Percentiles rank a stretch among this genome's conserved stretches.
Conservation (phyloP, 2,113 vertebrate genomes). For the Oxyruncus cristatus region DNA sequence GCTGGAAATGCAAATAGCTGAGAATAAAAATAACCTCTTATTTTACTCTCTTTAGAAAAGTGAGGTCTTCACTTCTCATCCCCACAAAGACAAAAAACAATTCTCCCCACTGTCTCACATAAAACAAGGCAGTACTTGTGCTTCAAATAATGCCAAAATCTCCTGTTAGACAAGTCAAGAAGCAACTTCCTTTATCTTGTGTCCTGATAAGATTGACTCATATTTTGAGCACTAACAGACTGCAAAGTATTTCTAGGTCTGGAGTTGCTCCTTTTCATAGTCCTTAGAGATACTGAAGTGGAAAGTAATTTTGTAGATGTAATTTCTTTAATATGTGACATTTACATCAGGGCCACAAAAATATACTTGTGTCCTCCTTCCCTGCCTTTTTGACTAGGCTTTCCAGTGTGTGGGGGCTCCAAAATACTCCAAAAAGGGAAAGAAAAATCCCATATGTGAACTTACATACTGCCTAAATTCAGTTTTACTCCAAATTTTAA, state of each 20-base stretch:
- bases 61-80: neutral
- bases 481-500: neutral
- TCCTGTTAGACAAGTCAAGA: neutral
- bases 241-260: neutral
- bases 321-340: constrained; percentile 65
- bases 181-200: neutral
- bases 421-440: neutral
- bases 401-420: constrained; percentile 16
- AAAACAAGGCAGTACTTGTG: neutral
- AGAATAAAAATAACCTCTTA: neutral
- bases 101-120: fast-evolving
- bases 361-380: neutral
- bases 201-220: neutral
- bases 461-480: constrained; percentile 31
- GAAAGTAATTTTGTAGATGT: constrained; percentile 53
- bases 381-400: neutral
- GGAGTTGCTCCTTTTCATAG: neutral
- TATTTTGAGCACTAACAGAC: neutral
- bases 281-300: neutral
- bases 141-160: neutral
- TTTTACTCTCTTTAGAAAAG: neutral
- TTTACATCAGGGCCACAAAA: constrained; percentile 50
- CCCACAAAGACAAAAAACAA: neutral
- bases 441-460: constrained; percentile 56
- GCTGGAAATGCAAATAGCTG: neutral